Evolutionary conservation across 2,888 invertebrate genomes (phyloP), one percentile per base, ranked within the genome.

Genomic region (Ephialtes manifestator): DNA sequence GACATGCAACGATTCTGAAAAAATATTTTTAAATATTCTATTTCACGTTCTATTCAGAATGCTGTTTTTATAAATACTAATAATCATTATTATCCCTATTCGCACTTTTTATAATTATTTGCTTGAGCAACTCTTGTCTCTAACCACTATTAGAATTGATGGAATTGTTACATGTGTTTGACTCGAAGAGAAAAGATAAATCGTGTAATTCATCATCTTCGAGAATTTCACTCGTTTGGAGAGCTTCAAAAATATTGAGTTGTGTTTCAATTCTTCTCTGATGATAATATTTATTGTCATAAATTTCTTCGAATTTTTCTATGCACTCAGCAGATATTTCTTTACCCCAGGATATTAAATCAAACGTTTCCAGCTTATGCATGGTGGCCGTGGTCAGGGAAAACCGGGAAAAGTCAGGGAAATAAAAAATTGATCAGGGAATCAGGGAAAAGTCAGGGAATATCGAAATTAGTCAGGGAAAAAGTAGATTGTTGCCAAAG

Each of bases 321-420:
- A 10, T 24, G 8, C 20, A 55, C 1, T 55, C 55, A 7, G 20
- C 55, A 20, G 10, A 0, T 13, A 58, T 28, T 24, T 58, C 68
- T 60, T 68, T 53, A 10, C 75, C 81, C 81, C 60, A 75, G 13
- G 1, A 2, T 11, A 35, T 63, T 35, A 63, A 28, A 1, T 24
- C 13, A 53, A 60, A 70, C 11, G 24, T 46, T 53, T 77, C 63
- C n/a, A n/a, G n/a, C n/a, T n/a, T n/a, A n/a, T n/a, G n/a, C n/a
- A n/a, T n/a, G n/a, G n/a, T n/a, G n/a, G n/a, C n/a, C n/a, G n/a
- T n/a, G n/a, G n/a, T n/a, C n/a, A n/a, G n/a, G n/a, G n/a, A n/a
- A n/a, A n/a, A n/a, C n/a, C n/a, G n/a, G n/a, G n/a, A n/a, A n/a
- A n/a, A n/a, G n/a, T n/a, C n/a, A n/a, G n/a, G n/a, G n/a, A n/a